Evolutionary conservation across 2,888 invertebrate genomes (phyloP).

Genomic region (Hydrotaea diabolus): DNA sequence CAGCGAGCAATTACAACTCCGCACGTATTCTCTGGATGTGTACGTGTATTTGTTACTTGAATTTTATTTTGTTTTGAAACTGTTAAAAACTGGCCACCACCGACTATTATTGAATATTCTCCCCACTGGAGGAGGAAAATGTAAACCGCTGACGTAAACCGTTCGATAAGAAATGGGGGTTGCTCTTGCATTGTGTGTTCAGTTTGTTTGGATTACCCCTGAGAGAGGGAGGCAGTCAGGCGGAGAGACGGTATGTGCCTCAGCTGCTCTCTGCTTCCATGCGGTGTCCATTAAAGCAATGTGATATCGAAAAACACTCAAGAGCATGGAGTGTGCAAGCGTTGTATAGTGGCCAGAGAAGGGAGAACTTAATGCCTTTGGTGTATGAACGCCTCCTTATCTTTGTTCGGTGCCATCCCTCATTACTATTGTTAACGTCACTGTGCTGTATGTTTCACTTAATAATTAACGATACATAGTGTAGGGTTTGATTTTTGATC

Average conservation of each 20-base stretch:
- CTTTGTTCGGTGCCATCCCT: neutral
- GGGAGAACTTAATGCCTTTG: neutral
- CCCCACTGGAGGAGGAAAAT: neutral
- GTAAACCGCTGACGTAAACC: conserved; percentile 30
- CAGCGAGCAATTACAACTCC: neutral
- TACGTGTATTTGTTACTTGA: neutral
- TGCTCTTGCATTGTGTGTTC: conserved; percentile 13
- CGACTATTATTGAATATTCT: conserved; percentile 14
- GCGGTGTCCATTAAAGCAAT: conserved; percentile 13
- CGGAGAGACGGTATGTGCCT: conserved; percentile 4
- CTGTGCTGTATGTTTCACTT: neutral
- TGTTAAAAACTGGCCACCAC: conserved; percentile 20
- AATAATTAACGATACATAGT: neutral
- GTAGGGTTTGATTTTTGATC: neutral
- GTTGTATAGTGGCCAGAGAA: neutral
- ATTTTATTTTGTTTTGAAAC: neutral
- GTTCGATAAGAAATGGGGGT: conserved; percentile 33
- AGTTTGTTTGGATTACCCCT: conserved; percentile 23
- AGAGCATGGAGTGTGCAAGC: neutral
- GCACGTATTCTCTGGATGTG: neutral
- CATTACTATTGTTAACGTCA: neutral
- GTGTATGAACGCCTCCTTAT: neutral
- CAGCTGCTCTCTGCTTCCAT: conserved; percentile 31
- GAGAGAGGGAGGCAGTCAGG: conserved; percentile 12
- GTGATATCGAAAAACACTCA: neutral